Evolutionary conservation across 92 coral and sea anemone species (phyloP).

Genomic region (Phenganax stokvisi): DNA sequence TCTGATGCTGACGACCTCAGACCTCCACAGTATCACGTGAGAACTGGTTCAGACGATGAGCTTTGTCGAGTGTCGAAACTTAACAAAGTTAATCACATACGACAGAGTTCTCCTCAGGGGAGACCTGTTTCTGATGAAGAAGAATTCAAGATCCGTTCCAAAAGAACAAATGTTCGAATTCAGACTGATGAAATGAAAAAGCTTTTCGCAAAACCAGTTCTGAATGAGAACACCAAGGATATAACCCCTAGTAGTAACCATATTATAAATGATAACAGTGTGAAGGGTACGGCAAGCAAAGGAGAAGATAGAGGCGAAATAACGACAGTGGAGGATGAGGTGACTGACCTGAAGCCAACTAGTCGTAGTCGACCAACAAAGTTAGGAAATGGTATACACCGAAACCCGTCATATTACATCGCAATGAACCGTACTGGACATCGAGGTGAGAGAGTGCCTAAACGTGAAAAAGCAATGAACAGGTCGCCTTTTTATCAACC

Average conservation of each 20-base stretch:
- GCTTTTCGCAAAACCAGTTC: constrained; percentile 14
- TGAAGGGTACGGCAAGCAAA: neutral
- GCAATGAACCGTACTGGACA: constrained; percentile 67
- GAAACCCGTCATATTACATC: constrained; percentile 87
- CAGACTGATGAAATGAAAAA: constrained; percentile 15
- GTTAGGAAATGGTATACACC: constrained; percentile 71
- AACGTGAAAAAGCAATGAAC: neutral
- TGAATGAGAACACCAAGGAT: constrained; percentile 3
- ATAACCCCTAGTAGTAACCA: neutral
- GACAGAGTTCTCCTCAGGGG: neutral
- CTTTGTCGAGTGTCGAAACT: neutral
- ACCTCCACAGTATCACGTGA: neutral
- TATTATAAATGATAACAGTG: neutral
- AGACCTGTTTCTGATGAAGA: constrained; percentile 16
- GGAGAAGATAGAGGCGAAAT: neutral
- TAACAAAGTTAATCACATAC: neutral
- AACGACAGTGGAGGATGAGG: constrained; percentile 2
- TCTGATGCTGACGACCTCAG: constrained; percentile 7
- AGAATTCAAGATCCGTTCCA: neutral
- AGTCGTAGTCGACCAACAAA: constrained; percentile 44
- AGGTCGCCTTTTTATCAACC: constrained; percentile 35
- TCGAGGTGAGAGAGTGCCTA: constrained; percentile 40
- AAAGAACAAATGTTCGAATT: neutral
- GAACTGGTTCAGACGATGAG: constrained; percentile 5
- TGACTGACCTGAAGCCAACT: constrained; percentile 20